A percentile compares a stretch with the other conserved stretches of the same genome.
Conservation (phyloP, 2,888 invertebrate species). For the Tachina lurida region DNA sequence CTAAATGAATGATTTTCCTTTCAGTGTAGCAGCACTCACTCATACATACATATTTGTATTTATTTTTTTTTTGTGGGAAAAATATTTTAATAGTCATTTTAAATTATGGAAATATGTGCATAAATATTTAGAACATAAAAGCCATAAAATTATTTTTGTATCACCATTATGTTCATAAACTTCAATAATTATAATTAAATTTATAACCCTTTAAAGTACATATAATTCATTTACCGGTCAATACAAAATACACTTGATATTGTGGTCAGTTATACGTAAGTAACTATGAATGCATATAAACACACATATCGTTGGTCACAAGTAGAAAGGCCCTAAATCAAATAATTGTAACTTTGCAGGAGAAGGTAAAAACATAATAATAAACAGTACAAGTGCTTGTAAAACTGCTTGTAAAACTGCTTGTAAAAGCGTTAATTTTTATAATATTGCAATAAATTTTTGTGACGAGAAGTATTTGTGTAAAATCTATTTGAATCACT, state of each 20-base stretch:
- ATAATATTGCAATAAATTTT: too few species aligned
- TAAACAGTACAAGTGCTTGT: too few species aligned
- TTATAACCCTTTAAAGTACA: conserved; percentile 44
- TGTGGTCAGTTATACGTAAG: neutral
- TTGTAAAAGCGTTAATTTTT: too few species aligned
- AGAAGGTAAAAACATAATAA: too few species aligned
- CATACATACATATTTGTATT: neutral
- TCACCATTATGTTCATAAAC: conserved; percentile 35
- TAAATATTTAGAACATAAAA: neutral
- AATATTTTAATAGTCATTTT: neutral
- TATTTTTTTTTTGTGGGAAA: neutral
- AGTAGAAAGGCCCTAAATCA: too few species aligned
- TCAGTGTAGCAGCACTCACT: too few species aligned
- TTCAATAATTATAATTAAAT: conserved; percentile 65
- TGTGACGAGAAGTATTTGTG: too few species aligned
- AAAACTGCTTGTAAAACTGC: too few species aligned
- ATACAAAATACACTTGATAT: conserved; percentile 33
- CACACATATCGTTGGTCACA: neutral
- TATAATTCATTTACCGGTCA: conserved; percentile 53
- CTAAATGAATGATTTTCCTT: too few species aligned
- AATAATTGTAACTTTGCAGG: too few species aligned
- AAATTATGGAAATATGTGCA: neutral
- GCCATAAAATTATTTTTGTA: neutral
- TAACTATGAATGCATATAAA: neutral
- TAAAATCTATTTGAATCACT: too few species aligned